These are phyloP conservation scores for Ciconia boyciana DNA, from an alignment of 2,113 vertebrate genomes.

Conservation along the genomic window DNA sequence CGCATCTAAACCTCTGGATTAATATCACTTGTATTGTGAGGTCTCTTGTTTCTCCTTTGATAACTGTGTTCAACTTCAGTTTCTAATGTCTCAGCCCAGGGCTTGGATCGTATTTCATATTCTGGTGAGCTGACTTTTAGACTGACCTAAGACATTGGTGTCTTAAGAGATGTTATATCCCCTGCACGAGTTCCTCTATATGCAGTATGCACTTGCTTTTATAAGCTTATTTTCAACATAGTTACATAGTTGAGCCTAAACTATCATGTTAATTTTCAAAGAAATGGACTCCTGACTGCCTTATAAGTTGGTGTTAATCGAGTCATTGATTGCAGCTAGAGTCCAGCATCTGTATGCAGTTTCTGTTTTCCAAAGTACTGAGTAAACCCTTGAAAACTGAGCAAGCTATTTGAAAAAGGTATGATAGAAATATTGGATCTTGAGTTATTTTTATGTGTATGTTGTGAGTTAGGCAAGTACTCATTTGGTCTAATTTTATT, in stretches of 20 bases:
- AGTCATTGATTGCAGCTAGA: background rate
- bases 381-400: background rate
- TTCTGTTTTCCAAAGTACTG: background rate
- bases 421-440: background rate
- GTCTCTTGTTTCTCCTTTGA: background rate
- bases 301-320: background rate
- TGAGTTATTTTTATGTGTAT: background rate
- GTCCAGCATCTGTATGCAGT: background rate
- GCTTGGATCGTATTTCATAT: background rate
- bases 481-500: background rate
- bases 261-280: background rate
- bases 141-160: background rate
- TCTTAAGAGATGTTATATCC: background rate
- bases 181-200: background rate
- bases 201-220: background rate
- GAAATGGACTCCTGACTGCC: background rate
- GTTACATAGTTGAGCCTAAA: background rate
- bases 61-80: background rate
- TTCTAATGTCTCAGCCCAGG: background rate
- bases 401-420: background rate
- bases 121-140: background rate
- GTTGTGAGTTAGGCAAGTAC: background rate
- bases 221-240: background rate
- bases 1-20: background rate
- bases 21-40: background rate